A percentile compares a stretch with the other conserved stretches of the same genome.
These are phyloP conservation scores for Eciton burchellii DNA, from an alignment of 1,140 invertebrate genomes.

Conservation along the genomic window DNA sequence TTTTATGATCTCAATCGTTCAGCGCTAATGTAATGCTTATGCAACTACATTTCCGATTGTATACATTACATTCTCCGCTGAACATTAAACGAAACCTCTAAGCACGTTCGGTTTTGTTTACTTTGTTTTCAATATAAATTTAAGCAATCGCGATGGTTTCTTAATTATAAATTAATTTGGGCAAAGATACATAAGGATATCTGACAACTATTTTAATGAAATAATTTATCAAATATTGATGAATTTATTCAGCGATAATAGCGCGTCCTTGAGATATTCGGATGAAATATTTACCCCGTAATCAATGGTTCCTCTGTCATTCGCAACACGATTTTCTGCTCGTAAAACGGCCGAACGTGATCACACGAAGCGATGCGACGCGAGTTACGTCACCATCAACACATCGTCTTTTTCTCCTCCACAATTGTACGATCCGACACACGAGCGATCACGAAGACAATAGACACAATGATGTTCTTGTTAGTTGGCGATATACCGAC, in stretches of 20 bases:
- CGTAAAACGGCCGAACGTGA: not conserved
- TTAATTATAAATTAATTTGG: constrained; percentile 27
- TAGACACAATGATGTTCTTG: constrained; percentile 81
- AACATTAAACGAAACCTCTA: no score
- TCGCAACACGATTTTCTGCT: not conserved
- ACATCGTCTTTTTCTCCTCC: not conserved
- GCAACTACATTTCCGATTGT: no score
- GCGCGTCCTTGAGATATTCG: not conserved
- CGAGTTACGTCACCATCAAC: constrained; percentile 33
- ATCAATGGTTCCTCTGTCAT: constrained; percentile 8
- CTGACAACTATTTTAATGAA: not conserved
- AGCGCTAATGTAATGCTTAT: no score
- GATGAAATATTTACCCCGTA: constrained; percentile 44
- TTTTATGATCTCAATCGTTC: no score
- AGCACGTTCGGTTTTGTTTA: no score
- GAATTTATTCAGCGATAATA: not conserved
- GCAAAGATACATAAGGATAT: not conserved
- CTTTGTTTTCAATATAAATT: no score
- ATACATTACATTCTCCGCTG: no score
- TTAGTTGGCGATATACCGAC: constrained; percentile 69
- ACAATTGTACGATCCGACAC: constrained; percentile 76
- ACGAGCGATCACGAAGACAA: constrained; percentile 79
- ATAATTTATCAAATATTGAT: not conserved
- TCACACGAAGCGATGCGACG: not conserved
- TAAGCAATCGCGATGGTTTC: not conserved